Evolutionary conservation across 2,888 invertebrate species (phyloP).

Genomic region (Leuctra nigra): DNA sequence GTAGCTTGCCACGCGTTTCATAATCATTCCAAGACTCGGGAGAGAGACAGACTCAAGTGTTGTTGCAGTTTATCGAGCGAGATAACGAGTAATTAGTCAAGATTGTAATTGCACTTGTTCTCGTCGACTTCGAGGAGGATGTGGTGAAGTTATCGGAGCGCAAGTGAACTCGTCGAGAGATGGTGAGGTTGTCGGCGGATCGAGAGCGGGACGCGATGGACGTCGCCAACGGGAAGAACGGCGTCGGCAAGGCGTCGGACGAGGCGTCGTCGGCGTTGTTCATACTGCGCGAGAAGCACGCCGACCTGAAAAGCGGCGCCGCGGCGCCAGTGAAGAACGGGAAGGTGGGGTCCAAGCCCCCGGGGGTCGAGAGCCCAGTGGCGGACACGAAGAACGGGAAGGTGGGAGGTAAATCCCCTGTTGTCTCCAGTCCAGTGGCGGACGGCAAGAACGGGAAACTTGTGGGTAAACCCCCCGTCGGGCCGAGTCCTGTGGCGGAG

Average conservation of each 20-base stretch:
- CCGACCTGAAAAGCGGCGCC: neutral
- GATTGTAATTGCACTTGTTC: neutral
- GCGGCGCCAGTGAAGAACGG: conserved; percentile 1
- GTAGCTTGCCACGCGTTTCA: too few relatives aligned
- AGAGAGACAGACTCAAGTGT: too few relatives aligned
- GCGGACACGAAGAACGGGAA: conserved; percentile 10
- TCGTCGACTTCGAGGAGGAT: neutral
- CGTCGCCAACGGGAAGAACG: neutral
- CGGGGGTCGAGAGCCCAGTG: neutral
- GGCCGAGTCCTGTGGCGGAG: too few relatives aligned
- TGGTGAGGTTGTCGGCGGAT: conserved; percentile 15
- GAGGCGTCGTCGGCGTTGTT: conserved; percentile 18
- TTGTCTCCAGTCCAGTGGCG: neutral
- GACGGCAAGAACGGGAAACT: too few relatives aligned
- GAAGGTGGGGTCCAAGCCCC: neutral
- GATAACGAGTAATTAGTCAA: too few relatives aligned
- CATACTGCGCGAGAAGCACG: conserved; percentile 21
- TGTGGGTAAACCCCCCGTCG: too few relatives aligned
- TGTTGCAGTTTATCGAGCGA: too few relatives aligned
- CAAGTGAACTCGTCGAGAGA: neutral
- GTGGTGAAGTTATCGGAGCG: neutral
- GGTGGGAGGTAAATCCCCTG: too few relatives aligned
- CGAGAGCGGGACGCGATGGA: conserved; percentile 2
- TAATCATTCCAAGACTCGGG: too few relatives aligned
- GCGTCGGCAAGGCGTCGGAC: neutral